A percentile compares a stretch with the other conserved stretches of the same genome.
Conservation (phyloP, 2,888 invertebrate species). For the Leucoma salicis region DNA sequence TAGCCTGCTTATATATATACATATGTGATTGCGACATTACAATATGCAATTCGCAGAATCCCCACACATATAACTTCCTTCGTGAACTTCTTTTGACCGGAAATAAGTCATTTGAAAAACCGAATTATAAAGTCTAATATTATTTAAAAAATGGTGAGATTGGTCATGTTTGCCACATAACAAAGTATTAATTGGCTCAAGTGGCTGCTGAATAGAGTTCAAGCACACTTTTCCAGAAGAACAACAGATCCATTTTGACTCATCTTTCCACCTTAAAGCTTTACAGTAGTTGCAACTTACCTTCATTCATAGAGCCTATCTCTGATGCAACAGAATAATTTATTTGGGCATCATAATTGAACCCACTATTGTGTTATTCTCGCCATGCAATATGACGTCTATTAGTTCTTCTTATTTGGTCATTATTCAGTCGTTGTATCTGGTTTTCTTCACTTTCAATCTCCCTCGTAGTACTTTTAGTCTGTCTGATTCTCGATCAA, state of each 20-base stretch:
- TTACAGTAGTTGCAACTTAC: neutral
- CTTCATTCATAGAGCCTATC: neutral
- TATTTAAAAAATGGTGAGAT: neutral
- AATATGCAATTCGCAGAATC: too few relatives aligned
- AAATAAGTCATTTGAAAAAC: neutral
- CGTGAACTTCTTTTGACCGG: neutral
- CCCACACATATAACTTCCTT: neutral
- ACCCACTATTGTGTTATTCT: constrained; percentile 2
- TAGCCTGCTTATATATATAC: too few relatives aligned
- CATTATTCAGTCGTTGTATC: constrained; percentile 6
- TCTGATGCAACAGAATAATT: constrained; percentile 1
- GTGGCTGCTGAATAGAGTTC: neutral
- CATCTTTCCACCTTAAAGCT: neutral
- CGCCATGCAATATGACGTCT: constrained; percentile 5
- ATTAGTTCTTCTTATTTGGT: constrained; percentile 10
- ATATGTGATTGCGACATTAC: too few relatives aligned
- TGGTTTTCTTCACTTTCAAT: constrained; percentile 6
- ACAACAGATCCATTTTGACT: neutral
- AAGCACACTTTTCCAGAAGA: neutral
- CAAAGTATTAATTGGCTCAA: neutral
- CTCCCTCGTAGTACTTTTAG: constrained; percentile 2
- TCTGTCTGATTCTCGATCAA: neutral
- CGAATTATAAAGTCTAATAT: neutral
- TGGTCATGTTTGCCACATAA: neutral
- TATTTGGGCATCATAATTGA: constrained; percentile 7